A percentile compares a stretch with the other conserved stretches of the same genome.
Conservation (phyloP, 2,797 vertebrate genomes). For the Scomberomorus guttatus region DNA sequence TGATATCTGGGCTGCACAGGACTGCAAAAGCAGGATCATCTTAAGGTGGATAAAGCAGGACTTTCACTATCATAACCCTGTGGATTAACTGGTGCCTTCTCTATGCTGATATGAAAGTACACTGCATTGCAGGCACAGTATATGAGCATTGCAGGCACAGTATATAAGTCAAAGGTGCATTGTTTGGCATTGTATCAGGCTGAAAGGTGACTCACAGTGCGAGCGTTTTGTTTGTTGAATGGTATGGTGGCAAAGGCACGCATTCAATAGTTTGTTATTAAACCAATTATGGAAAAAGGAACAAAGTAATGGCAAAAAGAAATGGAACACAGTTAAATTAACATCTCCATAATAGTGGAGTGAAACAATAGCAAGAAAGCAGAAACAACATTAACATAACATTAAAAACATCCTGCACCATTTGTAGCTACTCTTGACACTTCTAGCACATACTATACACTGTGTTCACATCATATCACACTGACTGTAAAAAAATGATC, state of each 20-base stretch:
- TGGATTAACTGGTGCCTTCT: constrained; percentile 75
- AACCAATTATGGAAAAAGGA: constrained; percentile 8
- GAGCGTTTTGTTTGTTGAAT: constrained; percentile 34
- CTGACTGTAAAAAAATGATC: constrained; percentile 16
- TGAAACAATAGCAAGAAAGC: constrained; percentile 28
- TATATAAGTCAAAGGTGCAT: constrained; percentile 61
- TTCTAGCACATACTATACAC: neutral
- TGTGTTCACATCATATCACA: neutral
- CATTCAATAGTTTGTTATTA: constrained; percentile 22
- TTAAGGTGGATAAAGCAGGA: constrained; percentile 74
- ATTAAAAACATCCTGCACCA: constrained; percentile 24
- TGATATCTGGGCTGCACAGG: constrained; percentile 67
- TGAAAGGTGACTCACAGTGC: constrained; percentile 38
- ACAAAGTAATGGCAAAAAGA: neutral
- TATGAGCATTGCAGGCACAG: constrained; percentile 54
- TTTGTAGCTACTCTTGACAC: constrained; percentile 16
- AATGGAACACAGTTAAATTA: constrained; percentile 9
- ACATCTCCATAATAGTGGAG: neutral
- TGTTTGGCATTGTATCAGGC: constrained; percentile 56
- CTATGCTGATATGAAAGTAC: constrained; percentile 65
- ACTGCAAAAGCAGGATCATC: constrained; percentile 70
- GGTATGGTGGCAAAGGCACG: neutral
- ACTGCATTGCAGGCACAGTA: constrained; percentile 57
- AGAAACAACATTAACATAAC: constrained; percentile 25
- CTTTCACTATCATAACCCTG: constrained; percentile 71